Evolutionary conservation across 2,797 vertebrate species (phyloP).

Genomic region (Macropus fuliginosus): DNA sequence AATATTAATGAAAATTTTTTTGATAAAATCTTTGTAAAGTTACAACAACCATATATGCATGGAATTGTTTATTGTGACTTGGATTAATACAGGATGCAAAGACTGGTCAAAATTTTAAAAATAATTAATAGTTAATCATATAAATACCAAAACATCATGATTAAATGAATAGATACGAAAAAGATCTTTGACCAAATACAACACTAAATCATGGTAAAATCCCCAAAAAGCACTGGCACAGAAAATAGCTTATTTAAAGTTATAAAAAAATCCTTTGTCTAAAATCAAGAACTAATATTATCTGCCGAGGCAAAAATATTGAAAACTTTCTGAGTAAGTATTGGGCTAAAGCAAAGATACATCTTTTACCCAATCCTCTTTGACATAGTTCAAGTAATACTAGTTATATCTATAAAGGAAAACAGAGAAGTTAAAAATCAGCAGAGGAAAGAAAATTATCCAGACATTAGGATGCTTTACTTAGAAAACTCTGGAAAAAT

Average conservation of each 20-base stretch:
- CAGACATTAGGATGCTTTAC: background rate
- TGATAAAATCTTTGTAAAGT: background rate
- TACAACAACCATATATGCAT: background rate
- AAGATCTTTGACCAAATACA: background rate
- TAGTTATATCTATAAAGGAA: background rate
- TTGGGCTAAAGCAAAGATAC: background rate
- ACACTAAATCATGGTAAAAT: background rate
- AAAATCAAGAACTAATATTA: background rate
- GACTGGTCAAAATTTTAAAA: background rate
- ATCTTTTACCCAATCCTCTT: background rate
- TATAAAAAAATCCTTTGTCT: background rate
- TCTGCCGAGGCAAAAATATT: background rate
- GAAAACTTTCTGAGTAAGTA: background rate
- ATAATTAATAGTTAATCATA: background rate
- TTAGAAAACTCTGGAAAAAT: background rate
- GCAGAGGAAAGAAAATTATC: background rate
- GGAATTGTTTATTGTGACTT: background rate
- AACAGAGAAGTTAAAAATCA: background rate
- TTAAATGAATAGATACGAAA: background rate
- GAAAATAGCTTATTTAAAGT: background rate
- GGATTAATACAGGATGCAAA: background rate
- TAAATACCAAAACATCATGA: background rate
- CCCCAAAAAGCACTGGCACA: background rate
- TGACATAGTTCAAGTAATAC: background rate
- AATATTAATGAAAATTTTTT: background rate